Percentiles rank a stretch among this genome's conserved stretches.
Evolutionary conservation across 2,113 vertebrate species (phyloP).

Genomic region (Oxyruncus cristatus): DNA sequence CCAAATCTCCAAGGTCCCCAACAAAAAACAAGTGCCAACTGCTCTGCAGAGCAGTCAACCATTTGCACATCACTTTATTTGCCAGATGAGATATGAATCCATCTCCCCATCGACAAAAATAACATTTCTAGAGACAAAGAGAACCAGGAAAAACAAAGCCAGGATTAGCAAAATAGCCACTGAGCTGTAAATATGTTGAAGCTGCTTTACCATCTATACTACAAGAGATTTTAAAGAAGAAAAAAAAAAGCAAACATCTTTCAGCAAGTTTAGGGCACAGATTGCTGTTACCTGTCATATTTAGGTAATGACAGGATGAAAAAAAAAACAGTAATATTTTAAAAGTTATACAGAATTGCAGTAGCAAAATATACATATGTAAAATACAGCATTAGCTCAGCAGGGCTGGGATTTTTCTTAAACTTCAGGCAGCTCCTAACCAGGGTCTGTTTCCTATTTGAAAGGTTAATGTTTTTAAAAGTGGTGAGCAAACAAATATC

Average conservation of each 20-base stretch:
- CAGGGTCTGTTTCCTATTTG: background rate
- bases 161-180: background rate
- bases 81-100: background rate
- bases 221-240: background rate
- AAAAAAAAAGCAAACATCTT: rapidly evolving
- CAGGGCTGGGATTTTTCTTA: background rate
- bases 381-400: background rate
- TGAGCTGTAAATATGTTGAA: background rate
- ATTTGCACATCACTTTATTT: conserved; percentile 17
- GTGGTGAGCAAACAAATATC: conserved; percentile 17
- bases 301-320: background rate
- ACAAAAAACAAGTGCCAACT: background rate
- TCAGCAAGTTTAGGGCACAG: background rate
- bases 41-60: conserved; percentile 7
- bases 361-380: rapidly evolving
- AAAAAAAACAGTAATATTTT: rapidly evolving
- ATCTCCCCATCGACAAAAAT: background rate
- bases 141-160: background rate
- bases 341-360: background rate
- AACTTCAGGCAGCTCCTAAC: background rate
- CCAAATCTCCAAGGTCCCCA: background rate
- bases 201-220: background rate
- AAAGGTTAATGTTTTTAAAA: conserved; percentile 10
- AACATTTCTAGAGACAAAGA: background rate
- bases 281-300: background rate